phyloP scores from a whole-genome alignment of 2,888 invertebrate genomes.

The Caradrina kadenii region DNA sequence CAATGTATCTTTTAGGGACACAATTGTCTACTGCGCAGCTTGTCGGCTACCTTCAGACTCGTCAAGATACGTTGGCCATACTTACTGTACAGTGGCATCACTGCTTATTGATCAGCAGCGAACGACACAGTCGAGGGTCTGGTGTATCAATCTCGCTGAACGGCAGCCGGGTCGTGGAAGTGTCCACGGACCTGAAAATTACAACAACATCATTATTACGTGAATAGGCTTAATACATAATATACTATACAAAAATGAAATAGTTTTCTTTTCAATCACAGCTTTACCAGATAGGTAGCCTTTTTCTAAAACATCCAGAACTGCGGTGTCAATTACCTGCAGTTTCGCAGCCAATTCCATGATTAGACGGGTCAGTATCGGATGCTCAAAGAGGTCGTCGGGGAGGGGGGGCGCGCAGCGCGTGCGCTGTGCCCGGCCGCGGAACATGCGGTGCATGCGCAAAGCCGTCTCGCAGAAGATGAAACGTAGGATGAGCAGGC shows the following conservation, averaged over 20 bases:
- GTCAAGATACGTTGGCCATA: no score
- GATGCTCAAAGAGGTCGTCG: conserved; percentile 96
- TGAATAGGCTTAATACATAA: no score
- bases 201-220: not conserved
- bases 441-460: conserved; percentile 96
- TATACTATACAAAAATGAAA: no score
- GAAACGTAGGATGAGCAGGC: conserved; percentile 96
- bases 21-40: no score
- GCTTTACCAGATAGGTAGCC: no score
- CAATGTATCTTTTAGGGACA: no score
- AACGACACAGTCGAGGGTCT: conserved; percentile 54
- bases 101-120: conserved; percentile 29
- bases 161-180: conserved; percentile 51
- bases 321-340: conserved; percentile 91
- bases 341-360: conserved; percentile 95
- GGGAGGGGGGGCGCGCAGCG: conserved; percentile 96
- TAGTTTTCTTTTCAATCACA: no score
- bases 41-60: no score
- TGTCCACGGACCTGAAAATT: conserved; percentile 56
- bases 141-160: conserved; percentile 54
- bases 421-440: conserved; percentile 96
- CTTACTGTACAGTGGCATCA: not conserved
- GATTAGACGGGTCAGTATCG: conserved; percentile 94
- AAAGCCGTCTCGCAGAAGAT: conserved; percentile 98
- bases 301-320: no score